These are phyloP conservation scores for Drosophila phalerata DNA, from an alignment of 2,888 invertebrate species.

Conservation along the genomic window DNA sequence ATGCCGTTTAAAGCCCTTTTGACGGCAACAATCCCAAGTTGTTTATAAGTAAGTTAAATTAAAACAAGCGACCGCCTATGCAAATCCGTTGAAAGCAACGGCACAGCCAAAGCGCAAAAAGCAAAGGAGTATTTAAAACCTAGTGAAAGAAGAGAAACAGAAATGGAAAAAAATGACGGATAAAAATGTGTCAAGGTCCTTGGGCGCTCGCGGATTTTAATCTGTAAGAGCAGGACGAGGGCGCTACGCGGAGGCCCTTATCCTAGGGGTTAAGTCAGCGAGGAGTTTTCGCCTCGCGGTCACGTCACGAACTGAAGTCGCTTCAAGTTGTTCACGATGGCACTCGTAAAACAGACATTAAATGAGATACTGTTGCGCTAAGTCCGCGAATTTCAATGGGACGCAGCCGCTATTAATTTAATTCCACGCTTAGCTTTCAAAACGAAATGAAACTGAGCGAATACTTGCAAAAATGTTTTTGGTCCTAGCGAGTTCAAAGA, in stretches of 20 bases:
- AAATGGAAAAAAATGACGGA: slow-evolving; percentile 44
- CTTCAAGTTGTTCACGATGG: slow-evolving; percentile 27
- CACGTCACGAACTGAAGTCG: slow-evolving; percentile 29
- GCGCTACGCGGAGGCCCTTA: slow-evolving; percentile 43
- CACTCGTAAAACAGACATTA: slow-evolving; percentile 60
- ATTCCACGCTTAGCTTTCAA: slow-evolving; percentile 48
- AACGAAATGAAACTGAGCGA: slow-evolving; percentile 55
- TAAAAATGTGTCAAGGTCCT: slow-evolving; percentile 73
- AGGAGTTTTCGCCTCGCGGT: slow-evolving; percentile 42
- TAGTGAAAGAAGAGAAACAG: slow-evolving; percentile 16
- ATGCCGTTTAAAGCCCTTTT: slow-evolving; percentile 58
- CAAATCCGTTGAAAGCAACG: slow-evolving; percentile 61
- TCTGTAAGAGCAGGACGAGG: slow-evolving; percentile 26
- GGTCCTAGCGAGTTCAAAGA: slow-evolving; percentile 52
- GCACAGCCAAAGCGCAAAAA: slow-evolving; percentile 31
- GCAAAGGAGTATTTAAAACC: slow-evolving; percentile 51
- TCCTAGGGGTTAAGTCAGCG: slow-evolving; percentile 62
- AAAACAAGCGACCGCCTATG: slow-evolving; percentile 63
- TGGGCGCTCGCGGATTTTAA: slow-evolving; percentile 61
- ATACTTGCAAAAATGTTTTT: slow-evolving; percentile 35
- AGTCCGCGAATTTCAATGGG: slow-evolving; percentile 61
- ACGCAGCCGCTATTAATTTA: slow-evolving; percentile 66
- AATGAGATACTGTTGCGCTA: slow-evolving; percentile 59
- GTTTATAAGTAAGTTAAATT: slow-evolving; percentile 67
- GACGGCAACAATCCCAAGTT: slow-evolving; percentile 63